Base-by-base conservation (phyloP, 1,140 invertebrate genomes). In the Daktulosphaira vitifoliae region DNA sequence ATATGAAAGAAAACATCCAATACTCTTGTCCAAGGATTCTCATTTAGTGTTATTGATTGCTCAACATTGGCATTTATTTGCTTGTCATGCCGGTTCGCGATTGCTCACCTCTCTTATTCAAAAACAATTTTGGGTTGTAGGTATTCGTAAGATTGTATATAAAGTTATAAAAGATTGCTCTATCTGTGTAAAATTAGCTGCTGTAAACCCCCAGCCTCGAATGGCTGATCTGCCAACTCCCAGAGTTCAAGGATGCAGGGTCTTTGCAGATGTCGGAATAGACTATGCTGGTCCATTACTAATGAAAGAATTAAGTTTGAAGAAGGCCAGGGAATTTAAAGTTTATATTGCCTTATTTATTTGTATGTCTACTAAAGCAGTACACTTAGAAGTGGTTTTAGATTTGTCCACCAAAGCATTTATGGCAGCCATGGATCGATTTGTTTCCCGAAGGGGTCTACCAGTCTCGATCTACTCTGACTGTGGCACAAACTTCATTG, bases 241-340 rank as follows among this genome's bases (percentile, higher is more conserved):
- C 4, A 33, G 56, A 18, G 15, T 62, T 13, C 7, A 15, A 8
- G 37, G 37, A 62, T 22, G 38, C 8, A 38, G 25, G 16, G 7
- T 13, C n/a, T 62, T 62, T 44, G 7, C 7, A 15, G 25, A 16
- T 5, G 16, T 16, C n/a, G 38, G 56, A 7, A 15, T 42, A 5
- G 56, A 62, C 25, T 52, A 52, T 52, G 50, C 50, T 4, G 50
- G 50, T n/a, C 50, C 50, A 20, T n/a, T n/a, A n/a, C n/a, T n/a
- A n/a, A n/a, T n/a, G n/a, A n/a, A n/a, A n/a, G n/a, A n/a, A n/a
- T n/a, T n/a, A n/a, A n/a, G n/a, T n/a, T n/a, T n/a, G n/a, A n/a
- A n/a, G n/a, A n/a, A n/a, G n/a, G n/a, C n/a, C n/a, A n/a, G n/a
- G n/a, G n/a, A n/a, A n/a, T n/a, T n/a, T n/a, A n/a, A n/a, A n/a